Evolutionary conservation across 30 jellyfish, hydroid and myxozoan genomes (phyloP).

Genomic region (Aurelia coerulea): DNA sequence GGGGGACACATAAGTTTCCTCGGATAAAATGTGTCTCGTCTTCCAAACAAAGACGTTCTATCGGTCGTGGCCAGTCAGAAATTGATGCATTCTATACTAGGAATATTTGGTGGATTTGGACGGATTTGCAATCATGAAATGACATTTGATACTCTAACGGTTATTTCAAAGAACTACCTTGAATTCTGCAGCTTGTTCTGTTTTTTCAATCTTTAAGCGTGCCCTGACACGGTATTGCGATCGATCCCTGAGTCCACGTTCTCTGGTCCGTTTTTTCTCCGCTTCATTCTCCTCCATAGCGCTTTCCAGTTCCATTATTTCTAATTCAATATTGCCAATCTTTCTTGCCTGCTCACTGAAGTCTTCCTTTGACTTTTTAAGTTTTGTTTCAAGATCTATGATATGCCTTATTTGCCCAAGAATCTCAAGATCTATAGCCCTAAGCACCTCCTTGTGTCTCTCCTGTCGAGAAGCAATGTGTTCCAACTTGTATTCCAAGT

Average conservation of each 20-base stretch:
- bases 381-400: slow-evolving; percentile 12
- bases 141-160: too few relatives aligned
- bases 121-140: too few relatives aligned
- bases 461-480: slow-evolving; percentile 20
- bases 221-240: slow-evolving; percentile 25
- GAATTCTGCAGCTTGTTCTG: slow-evolving; percentile 7
- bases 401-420: slow-evolving; percentile 3
- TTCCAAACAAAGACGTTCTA: too few relatives aligned
- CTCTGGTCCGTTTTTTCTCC: slow-evolving; percentile 29
- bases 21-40: too few relatives aligned
- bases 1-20: too few relatives aligned
- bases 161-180: slow-evolving; percentile 11
- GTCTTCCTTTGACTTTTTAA: slow-evolving; percentile 28
- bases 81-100: too few relatives aligned
- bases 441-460: slow-evolving; percentile 33
- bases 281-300: slow-evolving; percentile 37
- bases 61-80: too few relatives aligned
- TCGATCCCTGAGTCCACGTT: slow-evolving; percentile 12
- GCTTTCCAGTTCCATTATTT: slow-evolving; percentile 43
- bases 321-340: slow-evolving; percentile 27
- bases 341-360: slow-evolving; percentile 20
- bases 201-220: not conserved
- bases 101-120: too few relatives aligned
- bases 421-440: slow-evolving; percentile 14
- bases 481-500: slow-evolving; percentile 41